phyloP scores from a whole-genome alignment of 2,888 invertebrate species.

The Drosophila parthenogenetica region DNA sequence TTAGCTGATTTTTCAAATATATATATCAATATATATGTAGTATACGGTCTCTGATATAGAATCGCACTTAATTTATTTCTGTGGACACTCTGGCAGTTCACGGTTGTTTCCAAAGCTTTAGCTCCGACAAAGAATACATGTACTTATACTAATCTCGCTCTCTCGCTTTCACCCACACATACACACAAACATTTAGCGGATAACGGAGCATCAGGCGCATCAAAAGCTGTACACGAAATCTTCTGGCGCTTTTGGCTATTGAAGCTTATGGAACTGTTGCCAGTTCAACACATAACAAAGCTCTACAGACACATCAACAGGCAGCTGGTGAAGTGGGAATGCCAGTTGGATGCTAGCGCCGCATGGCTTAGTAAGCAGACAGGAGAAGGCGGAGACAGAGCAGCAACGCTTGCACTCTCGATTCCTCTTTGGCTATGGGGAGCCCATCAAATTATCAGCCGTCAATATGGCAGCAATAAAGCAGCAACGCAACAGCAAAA shows the following conservation, averaged over 20 bases:
- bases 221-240: slow-evolving; percentile 59
- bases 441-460: slow-evolving; percentile 80
- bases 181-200: slow-evolving; percentile 49
- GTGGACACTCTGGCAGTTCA: neutral
- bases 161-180: slow-evolving; percentile 5
- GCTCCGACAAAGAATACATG: neutral
- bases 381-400: slow-evolving; percentile 5
- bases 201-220: slow-evolving; percentile 62
- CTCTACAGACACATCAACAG: slow-evolving; percentile 63
- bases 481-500: slow-evolving; percentile 34
- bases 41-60: too few species aligned
- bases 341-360: slow-evolving; percentile 47
- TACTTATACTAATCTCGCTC: slow-evolving; percentile 1
- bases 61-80: neutral
- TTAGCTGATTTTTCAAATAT: too few species aligned
- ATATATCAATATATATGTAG: too few species aligned
- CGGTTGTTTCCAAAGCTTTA: slow-evolving; percentile 5
- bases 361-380: slow-evolving; percentile 40
- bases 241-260: slow-evolving; percentile 67
- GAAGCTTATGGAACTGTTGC: slow-evolving; percentile 50
- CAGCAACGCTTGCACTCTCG: slow-evolving; percentile 25
- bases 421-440: slow-evolving; percentile 48
- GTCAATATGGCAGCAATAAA: slow-evolving; percentile 66
- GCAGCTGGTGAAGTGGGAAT: slow-evolving; percentile 60
- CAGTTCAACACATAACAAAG: slow-evolving; percentile 48